Conservation (phyloP, 2,888 invertebrate species). For the Epistrophella euchroma region DNA sequence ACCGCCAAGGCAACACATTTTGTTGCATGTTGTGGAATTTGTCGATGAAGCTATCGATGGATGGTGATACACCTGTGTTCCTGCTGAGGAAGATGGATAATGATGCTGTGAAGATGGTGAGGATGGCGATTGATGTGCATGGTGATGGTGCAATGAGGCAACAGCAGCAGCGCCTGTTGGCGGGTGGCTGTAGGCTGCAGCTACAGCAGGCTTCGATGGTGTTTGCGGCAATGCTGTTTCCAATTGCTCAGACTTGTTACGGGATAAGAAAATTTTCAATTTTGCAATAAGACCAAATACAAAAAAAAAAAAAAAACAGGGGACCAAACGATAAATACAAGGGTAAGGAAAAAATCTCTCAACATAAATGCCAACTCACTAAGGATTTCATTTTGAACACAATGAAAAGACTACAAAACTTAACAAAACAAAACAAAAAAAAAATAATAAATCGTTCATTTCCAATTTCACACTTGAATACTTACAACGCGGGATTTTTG, state of each 20-base stretch:
- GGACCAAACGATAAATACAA: neutral
- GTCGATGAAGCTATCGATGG: constrained; percentile 65
- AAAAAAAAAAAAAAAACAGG: constrained; percentile 6
- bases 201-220: constrained; percentile 65
- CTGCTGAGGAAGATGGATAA: constrained; percentile 48
- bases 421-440: neutral
- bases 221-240: constrained; percentile 65
- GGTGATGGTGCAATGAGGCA: constrained; percentile 42
- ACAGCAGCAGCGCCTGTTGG: constrained; percentile 44
- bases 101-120: constrained; percentile 64
- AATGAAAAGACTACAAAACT: constrained; percentile 11
- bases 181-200: constrained; percentile 71
- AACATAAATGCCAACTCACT: constrained; percentile 14
- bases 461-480: constrained; percentile 71
- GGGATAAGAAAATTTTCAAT: constrained; percentile 36
- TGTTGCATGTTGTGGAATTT: constrained; percentile 74
- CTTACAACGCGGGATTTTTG: constrained; percentile 72
- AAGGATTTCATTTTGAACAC: constrained; percentile 24
- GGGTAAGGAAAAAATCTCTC: neutral
- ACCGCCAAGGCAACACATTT: constrained; percentile 77
- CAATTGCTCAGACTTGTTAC: constrained; percentile 77
- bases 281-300: constrained; percentile 29
- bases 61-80: constrained; percentile 58
- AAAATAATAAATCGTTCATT: constrained; percentile 24
- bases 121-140: constrained; percentile 46